Evolutionary conservation across 2,888 invertebrate species (phyloP), one percentile per base, ranked within the genome.

Genomic region (Drosophila mimetica): DNA sequence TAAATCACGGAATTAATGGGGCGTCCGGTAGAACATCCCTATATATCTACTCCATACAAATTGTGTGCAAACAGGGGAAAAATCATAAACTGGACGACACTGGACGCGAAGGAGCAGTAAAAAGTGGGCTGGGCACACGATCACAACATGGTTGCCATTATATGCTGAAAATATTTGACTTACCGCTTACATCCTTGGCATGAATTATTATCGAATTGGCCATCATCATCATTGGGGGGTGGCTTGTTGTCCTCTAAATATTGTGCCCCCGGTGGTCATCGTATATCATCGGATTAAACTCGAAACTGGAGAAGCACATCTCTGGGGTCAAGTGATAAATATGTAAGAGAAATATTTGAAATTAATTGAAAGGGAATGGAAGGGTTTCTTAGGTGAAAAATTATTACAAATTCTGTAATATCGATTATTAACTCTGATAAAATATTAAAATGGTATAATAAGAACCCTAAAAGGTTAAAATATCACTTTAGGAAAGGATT

Each of bases 1-100:
- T 90, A 90, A 90, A 90, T 90, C 90, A 90, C 54, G 58, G 75
- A 76, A 76, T 89, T 90, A 90, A 90, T 89, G 76, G 74, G 60
- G 18, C 18, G n/a, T 44, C 11, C 11, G 63, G 71, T 66, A 72
- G 64, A 69, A 58, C 67, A 76, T 79, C 76, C 50, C 71, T 48
- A 55, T 34, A n/a, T 16, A 9, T 5, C 36, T 14, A 5, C n/a
- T n/a, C n/a, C 44, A 36, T 52, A 61, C 65, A 74, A 78, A 85
- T 63, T 60, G 46, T 46, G 16, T 61, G 41, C 81, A 80, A 77
- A 80, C 48, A 52, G 25, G 80, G 46, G 14, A 13, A 13, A 32
- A 14, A 6, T 18, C 11, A 47, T 9, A 28, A 22, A 28, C 44
- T 44, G 44, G 44, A 44, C 28, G 25, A 7, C 6, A 25, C 25